Percentiles rank a stretch among this genome's conserved stretches.
phyloP scores from a whole-genome alignment of 2,113 vertebrate species.

The Hippocampus zosterae region DNA sequence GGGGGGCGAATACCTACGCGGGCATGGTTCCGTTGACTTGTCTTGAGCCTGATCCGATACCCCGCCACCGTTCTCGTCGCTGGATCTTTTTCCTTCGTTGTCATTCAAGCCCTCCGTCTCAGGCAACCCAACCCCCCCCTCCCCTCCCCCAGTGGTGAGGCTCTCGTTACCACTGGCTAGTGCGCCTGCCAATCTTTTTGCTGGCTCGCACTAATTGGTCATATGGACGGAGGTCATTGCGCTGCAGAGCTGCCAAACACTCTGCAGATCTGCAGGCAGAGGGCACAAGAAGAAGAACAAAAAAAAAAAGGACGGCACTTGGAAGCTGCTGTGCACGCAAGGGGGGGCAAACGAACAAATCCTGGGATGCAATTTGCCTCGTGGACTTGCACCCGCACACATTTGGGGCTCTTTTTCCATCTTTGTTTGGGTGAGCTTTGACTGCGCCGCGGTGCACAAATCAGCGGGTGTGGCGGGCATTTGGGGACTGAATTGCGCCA shows the following conservation, averaged over 20 bases:
- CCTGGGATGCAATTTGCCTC: slow-evolving; percentile 27
- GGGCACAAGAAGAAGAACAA: slow-evolving; percentile 20
- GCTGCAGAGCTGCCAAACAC: slow-evolving; percentile 61
- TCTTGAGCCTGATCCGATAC: slow-evolving; percentile 14
- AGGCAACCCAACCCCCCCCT: slow-evolving; percentile 16
- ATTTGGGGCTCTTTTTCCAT: not conserved
- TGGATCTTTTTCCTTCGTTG: slow-evolving; percentile 45
- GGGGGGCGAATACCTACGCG: too few species aligned
- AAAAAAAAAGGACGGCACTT: slow-evolving; percentile 22
- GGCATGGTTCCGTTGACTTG: slow-evolving; percentile 22
- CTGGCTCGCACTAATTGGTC: slow-evolving; percentile 64
- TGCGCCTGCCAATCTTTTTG: slow-evolving; percentile 59
- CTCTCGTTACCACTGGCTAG: slow-evolving; percentile 55
- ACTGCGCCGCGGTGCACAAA: not conserved
- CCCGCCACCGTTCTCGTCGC: slow-evolving; percentile 9
- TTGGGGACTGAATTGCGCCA: not conserved
- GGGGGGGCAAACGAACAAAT: slow-evolving; percentile 16
- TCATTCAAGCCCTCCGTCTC: slow-evolving; percentile 44
- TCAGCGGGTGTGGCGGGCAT: not conserved
- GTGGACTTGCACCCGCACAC: slow-evolving; percentile 8
- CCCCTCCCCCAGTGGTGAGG: slow-evolving; percentile 24
- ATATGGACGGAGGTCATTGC: slow-evolving; percentile 64
- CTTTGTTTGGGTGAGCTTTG: not conserved
- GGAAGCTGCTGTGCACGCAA: slow-evolving; percentile 36
- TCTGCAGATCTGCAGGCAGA: slow-evolving; percentile 29